Evolutionary conservation across 2,113 vertebrate genomes (phyloP).

Genomic region (Percina caprodes): DNA sequence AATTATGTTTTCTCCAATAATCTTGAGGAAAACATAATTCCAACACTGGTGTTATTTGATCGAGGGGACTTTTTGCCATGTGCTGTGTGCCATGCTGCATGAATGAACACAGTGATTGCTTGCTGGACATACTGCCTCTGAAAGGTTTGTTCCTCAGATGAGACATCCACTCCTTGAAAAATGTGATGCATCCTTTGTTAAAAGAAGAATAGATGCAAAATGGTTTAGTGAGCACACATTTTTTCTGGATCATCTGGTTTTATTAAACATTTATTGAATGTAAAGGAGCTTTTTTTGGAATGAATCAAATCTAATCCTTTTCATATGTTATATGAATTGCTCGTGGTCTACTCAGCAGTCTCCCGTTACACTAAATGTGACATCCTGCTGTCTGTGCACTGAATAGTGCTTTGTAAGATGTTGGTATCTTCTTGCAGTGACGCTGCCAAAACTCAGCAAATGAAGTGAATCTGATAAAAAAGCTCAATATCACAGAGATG

Average conservation of each 20-base stretch:
- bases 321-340: slow-evolving; percentile 29
- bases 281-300: slow-evolving; percentile 3
- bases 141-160: neutral
- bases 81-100: slow-evolving; percentile 27
- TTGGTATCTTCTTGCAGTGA: slow-evolving; percentile 7
- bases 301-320: slow-evolving; percentile 34
- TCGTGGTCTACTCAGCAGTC: neutral
- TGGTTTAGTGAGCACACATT: neutral
- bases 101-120: slow-evolving; percentile 43
- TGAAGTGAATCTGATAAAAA: slow-evolving; percentile 14
- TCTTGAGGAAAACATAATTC: neutral
- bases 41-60: neutral
- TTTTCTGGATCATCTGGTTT: slow-evolving; percentile 39
- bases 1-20: neutral
- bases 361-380: slow-evolving; percentile 29
- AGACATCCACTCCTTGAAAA: neutral
- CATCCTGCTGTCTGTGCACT: slow-evolving; percentile 41
- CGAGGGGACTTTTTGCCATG: slow-evolving; percentile 1
- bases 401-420: neutral
- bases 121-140: slow-evolving; percentile 5
- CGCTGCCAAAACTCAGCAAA: slow-evolving; percentile 14
- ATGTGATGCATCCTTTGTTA: neutral
- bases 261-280: neutral
- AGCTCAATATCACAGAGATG: neutral
- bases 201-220: neutral